These are phyloP conservation scores for Rhyacichthys aspro DNA, from an alignment of 2,797 vertebrate species.

Conservation along the genomic window DNA sequence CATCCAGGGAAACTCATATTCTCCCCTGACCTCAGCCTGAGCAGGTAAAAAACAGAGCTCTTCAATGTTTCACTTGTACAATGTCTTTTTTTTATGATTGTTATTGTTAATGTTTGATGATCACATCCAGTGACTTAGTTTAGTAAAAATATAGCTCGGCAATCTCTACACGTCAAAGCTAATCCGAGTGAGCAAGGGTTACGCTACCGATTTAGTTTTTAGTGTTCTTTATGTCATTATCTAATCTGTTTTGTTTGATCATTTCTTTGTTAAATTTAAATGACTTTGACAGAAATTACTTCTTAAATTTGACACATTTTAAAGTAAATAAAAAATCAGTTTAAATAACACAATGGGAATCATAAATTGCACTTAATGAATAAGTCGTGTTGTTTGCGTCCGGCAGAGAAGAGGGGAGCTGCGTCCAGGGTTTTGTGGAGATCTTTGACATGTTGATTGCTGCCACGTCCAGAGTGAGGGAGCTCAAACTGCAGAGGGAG, in stretches of 20 bases:
- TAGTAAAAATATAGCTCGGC: no score
- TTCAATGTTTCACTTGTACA: background rate
- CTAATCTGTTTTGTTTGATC: no score
- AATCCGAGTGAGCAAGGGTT: no score
- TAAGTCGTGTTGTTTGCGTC: slow-evolving; percentile 24
- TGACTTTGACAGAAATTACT: no score
- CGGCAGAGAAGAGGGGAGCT: slow-evolving; percentile 92
- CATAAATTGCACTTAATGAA: background rate
- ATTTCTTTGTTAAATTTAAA: no score
- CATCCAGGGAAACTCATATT: slow-evolving; percentile 97
- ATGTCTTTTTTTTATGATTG: background rate
- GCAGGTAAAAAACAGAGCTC: slow-evolving; percentile 74
- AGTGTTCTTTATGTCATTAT: no score
- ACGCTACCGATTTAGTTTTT: no score
- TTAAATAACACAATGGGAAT: no score
- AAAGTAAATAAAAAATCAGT: no score
- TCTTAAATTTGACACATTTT: no score
- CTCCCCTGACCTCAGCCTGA: slow-evolving; percentile 92
- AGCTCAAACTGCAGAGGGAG: slow-evolving; percentile 94
- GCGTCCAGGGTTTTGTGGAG: slow-evolving; percentile 94
- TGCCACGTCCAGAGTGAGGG: slow-evolving; percentile 91
- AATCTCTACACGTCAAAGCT: no score
- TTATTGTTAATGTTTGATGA: background rate
- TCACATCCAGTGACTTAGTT: no score
- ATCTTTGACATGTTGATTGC: slow-evolving; percentile 98